Conservation (phyloP, 1,140 invertebrate species). For the Medauroidea extradentata region DNA sequence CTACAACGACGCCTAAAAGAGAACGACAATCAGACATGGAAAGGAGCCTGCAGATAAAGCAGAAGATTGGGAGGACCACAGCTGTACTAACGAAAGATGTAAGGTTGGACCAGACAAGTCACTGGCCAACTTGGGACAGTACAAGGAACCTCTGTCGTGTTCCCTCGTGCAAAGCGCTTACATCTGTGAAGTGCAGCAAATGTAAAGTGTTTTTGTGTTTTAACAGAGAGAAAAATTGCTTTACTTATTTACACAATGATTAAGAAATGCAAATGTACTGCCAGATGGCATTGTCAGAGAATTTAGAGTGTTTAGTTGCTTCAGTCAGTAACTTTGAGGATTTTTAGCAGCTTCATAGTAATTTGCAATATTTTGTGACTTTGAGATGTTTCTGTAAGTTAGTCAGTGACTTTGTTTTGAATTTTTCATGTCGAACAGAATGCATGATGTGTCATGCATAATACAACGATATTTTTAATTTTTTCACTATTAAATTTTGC, state of each 20-base stretch:
- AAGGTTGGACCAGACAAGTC: slow-evolving; percentile 33
- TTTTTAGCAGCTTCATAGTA: too few relatives aligned
- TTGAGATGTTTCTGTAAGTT: too few relatives aligned
- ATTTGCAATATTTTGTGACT: too few relatives aligned
- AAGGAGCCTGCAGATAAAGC: not conserved
- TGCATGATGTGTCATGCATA: too few relatives aligned
- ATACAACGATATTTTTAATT: too few relatives aligned
- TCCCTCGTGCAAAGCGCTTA: slow-evolving; percentile 15
- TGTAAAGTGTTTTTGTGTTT: not conserved
- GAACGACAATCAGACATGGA: slow-evolving; percentile 10
- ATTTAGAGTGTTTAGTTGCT: too few relatives aligned
- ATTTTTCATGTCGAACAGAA: slow-evolving; percentile 29
- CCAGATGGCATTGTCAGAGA: too few relatives aligned
- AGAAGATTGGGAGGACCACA: slow-evolving; percentile 19
- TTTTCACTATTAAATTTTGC: too few relatives aligned
- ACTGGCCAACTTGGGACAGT: slow-evolving; percentile 35
- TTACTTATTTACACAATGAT: not conserved
- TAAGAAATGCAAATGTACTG: too few relatives aligned
- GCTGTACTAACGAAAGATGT: slow-evolving; percentile 28
- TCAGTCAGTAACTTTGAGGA: too few relatives aligned
- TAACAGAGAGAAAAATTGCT: not conserved
- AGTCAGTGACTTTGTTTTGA: not conserved
- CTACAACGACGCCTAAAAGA: slow-evolving; percentile 1
- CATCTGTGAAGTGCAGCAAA: not conserved
- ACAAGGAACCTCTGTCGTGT: slow-evolving; percentile 34